Percentiles rank a stretch among this genome's conserved stretches.
Conservation (phyloP, 2,113 vertebrate genomes). For the Engystomops pustulosus region DNA sequence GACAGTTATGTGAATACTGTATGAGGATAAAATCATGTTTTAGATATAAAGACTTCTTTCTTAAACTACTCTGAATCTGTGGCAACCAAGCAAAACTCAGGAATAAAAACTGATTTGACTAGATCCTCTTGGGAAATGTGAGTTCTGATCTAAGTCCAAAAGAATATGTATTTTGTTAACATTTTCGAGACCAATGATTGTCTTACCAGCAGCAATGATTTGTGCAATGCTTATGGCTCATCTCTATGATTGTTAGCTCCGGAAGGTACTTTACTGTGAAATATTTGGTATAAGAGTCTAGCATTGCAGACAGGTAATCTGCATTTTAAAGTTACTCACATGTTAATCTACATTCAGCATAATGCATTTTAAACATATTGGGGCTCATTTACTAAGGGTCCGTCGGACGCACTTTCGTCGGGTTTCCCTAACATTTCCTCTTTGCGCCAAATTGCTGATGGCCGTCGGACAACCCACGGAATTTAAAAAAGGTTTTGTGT, state of each 20-base stretch:
- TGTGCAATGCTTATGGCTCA: not conserved
- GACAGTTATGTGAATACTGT: not conserved
- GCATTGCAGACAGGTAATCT: too few relatives aligned
- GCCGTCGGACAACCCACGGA: too few relatives aligned
- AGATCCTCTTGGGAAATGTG: conserved; percentile 30
- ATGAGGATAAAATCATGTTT: conserved; percentile 26
- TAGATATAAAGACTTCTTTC: conserved; percentile 39
- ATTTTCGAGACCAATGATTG: not conserved
- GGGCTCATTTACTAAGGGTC: too few relatives aligned
- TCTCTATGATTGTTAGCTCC: not conserved
- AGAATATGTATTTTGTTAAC: conserved; percentile 9
- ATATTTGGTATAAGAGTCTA: too few relatives aligned
- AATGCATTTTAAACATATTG: too few relatives aligned
- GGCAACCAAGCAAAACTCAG: conserved; percentile 26
- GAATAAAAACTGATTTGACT: conserved; percentile 31
- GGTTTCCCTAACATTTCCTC: too few relatives aligned
- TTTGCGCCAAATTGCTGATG: too few relatives aligned
- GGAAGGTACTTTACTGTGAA: too few relatives aligned
- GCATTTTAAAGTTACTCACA: too few relatives aligned
- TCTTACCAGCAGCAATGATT: not conserved
- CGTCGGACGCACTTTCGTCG: too few relatives aligned
- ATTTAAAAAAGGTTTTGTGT: too few relatives aligned
- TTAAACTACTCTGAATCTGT: not conserved
- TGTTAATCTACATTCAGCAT: too few relatives aligned
- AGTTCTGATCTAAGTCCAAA: not conserved